A percentile compares a stretch with the other conserved stretches of the same genome.
phyloP scores from a whole-genome alignment of 2,888 invertebrate species.

The Lacanobia wlatinum region DNA sequence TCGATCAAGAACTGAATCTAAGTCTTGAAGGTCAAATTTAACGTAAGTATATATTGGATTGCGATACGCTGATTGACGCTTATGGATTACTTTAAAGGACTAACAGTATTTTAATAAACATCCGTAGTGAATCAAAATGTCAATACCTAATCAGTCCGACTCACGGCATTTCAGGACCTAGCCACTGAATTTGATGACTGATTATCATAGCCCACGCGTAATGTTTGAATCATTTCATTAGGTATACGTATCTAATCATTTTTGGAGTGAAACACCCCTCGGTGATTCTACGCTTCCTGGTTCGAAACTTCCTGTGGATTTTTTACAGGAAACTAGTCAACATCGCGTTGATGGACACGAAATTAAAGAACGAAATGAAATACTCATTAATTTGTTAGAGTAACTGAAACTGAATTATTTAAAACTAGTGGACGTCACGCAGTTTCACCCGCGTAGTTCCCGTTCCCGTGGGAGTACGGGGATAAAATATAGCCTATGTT shows the following conservation, averaged over 20 bases:
- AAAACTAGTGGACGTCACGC: too few species aligned
- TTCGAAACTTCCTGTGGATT: constrained; percentile 17
- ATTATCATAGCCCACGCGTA: neutral
- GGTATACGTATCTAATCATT: constrained; percentile 12
- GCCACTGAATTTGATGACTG: constrained; percentile 1
- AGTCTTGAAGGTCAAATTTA: neutral
- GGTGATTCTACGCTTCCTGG: constrained; percentile 15
- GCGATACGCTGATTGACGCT: neutral
- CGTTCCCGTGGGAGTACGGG: too few species aligned
- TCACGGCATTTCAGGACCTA: neutral
- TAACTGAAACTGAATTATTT: neutral
- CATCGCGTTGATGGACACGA: neutral
- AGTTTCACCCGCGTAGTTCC: too few species aligned
- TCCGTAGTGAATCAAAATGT: neutral
- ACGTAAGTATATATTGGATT: neutral
- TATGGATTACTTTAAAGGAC: neutral
- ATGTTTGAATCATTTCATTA: constrained; percentile 33
- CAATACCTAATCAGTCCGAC: neutral
- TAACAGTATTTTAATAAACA: neutral
- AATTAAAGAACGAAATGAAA: neutral
- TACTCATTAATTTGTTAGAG: neutral
- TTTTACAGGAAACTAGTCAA: constrained; percentile 28
- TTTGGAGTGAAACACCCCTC: constrained; percentile 6
- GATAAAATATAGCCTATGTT: too few species aligned
- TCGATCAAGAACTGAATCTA: neutral